Evolutionary conservation across 2,113 vertebrate genomes (phyloP).

Genomic region (Vireo altiloquus): DNA sequence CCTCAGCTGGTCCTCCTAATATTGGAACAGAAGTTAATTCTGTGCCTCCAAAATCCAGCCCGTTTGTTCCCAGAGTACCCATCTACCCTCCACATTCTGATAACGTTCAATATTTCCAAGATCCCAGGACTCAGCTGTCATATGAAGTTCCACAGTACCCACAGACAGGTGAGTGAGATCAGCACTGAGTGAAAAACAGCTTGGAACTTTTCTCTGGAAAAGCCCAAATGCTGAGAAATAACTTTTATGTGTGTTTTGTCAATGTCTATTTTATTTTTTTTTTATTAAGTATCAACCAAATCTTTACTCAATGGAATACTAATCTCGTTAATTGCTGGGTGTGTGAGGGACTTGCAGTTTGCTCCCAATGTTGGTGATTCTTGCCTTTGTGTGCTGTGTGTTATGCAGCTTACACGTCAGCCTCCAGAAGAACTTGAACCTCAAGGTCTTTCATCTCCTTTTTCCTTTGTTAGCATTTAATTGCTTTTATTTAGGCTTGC

Average conservation of each 20-base stretch:
- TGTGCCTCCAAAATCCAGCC: constrained; percentile 80
- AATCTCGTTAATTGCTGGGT: background rate
- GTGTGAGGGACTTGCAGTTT: background rate
- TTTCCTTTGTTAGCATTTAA: background rate
- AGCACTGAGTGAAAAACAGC: background rate
- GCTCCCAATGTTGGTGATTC: background rate
- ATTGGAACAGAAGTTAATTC: constrained; percentile 77
- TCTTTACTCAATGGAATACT: background rate
- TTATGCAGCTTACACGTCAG: background rate
- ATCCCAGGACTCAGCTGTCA: constrained; percentile 78
- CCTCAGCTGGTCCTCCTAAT: constrained; percentile 78
- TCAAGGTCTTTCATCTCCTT: background rate
- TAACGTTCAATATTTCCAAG: constrained; percentile 86
- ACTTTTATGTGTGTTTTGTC: background rate
- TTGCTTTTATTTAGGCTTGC: background rate
- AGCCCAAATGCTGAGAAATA: background rate
- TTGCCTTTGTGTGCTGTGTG: background rate
- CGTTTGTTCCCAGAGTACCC: constrained; percentile 80
- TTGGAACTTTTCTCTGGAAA: background rate
- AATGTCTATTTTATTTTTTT: background rate
- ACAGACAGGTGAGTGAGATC: constrained; percentile 78
- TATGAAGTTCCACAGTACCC: constrained; percentile 85
- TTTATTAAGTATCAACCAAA: background rate
- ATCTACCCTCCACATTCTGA: constrained; percentile 85
- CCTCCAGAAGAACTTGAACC: background rate